Conservation (phyloP, 2,113 vertebrate genomes). For the Progne subis region DNA sequence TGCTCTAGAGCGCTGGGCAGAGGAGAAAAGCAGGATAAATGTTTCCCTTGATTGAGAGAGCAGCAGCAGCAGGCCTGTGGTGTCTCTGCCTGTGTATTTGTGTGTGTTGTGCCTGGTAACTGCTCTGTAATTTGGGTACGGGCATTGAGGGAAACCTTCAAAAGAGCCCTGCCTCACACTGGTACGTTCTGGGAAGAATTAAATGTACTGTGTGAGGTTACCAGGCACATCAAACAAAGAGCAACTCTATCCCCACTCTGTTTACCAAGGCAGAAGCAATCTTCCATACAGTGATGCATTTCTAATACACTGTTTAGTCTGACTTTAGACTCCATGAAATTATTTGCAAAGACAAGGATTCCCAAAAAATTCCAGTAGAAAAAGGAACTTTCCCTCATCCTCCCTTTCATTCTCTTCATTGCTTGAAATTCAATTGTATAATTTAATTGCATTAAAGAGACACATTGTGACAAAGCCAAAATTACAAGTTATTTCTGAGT, state of each 20-base stretch:
- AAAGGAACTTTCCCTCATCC: background rate
- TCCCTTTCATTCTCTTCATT: background rate
- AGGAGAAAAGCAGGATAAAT: background rate
- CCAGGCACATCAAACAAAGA: background rate
- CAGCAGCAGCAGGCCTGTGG: constrained; percentile 5
- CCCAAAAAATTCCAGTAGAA: constrained; percentile 27
- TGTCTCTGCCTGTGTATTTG: background rate
- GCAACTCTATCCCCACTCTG: constrained; percentile 16
- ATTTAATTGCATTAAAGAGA: background rate
- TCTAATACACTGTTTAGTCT: constrained; percentile 75
- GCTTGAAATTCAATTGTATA: background rate
- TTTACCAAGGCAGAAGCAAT: constrained; percentile 40
- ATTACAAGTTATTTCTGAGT: background rate
- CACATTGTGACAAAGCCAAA: background rate
- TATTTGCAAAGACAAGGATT: constrained; percentile 70
- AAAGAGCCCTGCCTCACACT: background rate
- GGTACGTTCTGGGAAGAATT: constrained; percentile 55
- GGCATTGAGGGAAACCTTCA: background rate
- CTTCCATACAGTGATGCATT: constrained; percentile 29
- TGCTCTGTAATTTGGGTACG: background rate
- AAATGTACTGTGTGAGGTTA: background rate
- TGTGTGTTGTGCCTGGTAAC: constrained; percentile 3
- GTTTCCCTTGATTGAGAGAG: background rate
- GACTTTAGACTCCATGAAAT: constrained; percentile 63
- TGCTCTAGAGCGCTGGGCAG: background rate